These are phyloP conservation scores for Platygyra sinensis DNA, from an alignment of 64 coral and sea anemone species.

Conservation along the genomic window DNA sequence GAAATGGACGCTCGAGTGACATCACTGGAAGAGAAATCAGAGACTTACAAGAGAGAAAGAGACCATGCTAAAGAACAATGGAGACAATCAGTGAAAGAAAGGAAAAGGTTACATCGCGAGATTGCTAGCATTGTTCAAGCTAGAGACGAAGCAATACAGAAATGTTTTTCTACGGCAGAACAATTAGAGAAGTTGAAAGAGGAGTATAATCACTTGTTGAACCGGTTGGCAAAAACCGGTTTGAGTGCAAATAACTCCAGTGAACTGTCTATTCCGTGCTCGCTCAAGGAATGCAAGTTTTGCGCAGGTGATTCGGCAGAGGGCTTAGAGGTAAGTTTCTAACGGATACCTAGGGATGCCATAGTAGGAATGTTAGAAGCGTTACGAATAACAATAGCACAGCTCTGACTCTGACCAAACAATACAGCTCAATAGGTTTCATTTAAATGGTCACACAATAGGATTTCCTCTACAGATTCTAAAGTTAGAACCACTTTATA, in stretches of 20 bases:
- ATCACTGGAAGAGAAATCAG: constrained; percentile 74
- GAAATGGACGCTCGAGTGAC: constrained; percentile 84
- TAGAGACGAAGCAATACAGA: constrained; percentile 93
- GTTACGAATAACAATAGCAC: too few species aligned
- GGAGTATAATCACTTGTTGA: constrained; percentile 76
- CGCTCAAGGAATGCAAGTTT: constrained; percentile 81
- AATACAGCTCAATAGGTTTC: too few species aligned
- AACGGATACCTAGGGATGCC: too few species aligned
- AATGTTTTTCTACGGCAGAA: constrained; percentile 89
- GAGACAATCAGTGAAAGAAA: constrained; percentile 90
- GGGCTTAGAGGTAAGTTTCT: constrained; percentile 44
- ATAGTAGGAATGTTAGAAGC: too few species aligned
- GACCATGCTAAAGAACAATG: constrained; percentile 96
- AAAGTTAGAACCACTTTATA: too few species aligned
- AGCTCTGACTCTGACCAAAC: too few species aligned
- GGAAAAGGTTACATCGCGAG: constrained; percentile 85
- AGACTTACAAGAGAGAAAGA: constrained; percentile 71
- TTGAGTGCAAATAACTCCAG: constrained; percentile 59
- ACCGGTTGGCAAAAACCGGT: constrained; percentile 71
- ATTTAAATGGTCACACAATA: too few species aligned
- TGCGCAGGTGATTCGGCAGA: constrained; percentile 58
- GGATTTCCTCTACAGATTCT: too few species aligned
- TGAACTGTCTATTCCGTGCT: constrained; percentile 73
- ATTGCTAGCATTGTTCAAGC: constrained; percentile 74
- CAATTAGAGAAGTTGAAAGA: constrained; percentile 92